Evolutionary conservation across 1,140 invertebrate species (phyloP), one percentile per base, ranked within the genome.

Genomic region (Drosophila melanica): DNA sequence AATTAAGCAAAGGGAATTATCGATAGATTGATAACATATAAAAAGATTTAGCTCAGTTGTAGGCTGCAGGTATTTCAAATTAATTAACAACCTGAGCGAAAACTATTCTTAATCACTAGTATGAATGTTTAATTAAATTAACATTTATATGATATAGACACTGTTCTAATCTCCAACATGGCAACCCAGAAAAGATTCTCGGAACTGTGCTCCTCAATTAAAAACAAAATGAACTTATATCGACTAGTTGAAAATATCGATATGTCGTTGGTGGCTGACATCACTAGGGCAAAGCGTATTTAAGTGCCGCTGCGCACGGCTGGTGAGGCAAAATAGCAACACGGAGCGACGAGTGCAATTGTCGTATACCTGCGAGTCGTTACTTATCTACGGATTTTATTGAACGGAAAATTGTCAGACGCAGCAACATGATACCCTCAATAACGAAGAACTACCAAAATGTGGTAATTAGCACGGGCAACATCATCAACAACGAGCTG

Each of bases 401-500:
- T 44, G 5, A 10, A 45, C 37, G 14, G 51, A 33, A 58, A 59
- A 57, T 50, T 45, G 23, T 39, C 16, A 55, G 39, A 37, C 14
- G 39, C 1, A 50, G 7, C 37, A 44, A 12, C n/a, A 91, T 91
- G 90, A 89, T 91, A 59, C 81, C 90, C 51, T 75, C 81, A 73
- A 89, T 91, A 75, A 76, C 76, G 57, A 89, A 82, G 14, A 85
- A 89, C 67, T 91, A 75, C 73, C 75, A 84, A 66, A 79, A 90
- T 66, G 70, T 94, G 73, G 93, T 93, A 70, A 94, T 98, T 64
- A 96, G 96, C 80, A 97, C 97, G 37, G 97, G 97, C 59, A 98
- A 98, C 92, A 96, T 98, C 72, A 93, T 98, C 89, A 96, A 95
- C 92, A 86, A 81, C 30, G 97, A 97, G 90, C 95, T 96, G 57